Conservation (phyloP, 2,888 invertebrate species). For the Acanthacorydalis orientalis region DNA sequence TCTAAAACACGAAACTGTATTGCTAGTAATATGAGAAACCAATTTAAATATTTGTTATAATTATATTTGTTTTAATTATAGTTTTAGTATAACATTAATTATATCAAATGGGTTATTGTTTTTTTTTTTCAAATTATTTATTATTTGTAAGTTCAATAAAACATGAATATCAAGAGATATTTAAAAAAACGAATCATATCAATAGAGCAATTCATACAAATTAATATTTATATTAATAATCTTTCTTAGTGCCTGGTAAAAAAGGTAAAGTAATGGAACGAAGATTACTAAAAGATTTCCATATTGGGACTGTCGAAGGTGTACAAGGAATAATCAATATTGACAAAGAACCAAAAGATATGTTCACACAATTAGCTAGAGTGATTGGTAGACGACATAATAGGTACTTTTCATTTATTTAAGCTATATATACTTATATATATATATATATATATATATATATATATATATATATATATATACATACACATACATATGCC, state of each 20-base stretch:
- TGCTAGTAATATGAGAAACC: too few relatives aligned
- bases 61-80: too few relatives aligned
- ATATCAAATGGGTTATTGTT: too few relatives aligned
- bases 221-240: background rate
- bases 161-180: too few relatives aligned
- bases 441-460: background rate
- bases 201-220: too few relatives aligned
- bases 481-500: background rate
- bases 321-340: constrained; percentile 40
- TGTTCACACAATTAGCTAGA: constrained; percentile 69
- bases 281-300: constrained; percentile 74
- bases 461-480: background rate
- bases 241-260: constrained; percentile 55
- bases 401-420: constrained; percentile 10
- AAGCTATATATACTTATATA: background rate
- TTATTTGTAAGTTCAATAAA: too few relatives aligned
- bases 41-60: too few relatives aligned
- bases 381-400: constrained; percentile 50
- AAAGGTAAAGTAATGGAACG: constrained; percentile 78
- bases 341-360: constrained; percentile 56
- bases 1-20: too few relatives aligned
- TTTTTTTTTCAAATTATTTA: too few relatives aligned
- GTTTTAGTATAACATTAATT: too few relatives aligned
- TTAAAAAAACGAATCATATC: too few relatives aligned
- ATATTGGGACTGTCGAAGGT: constrained; percentile 74